phyloP scores from a whole-genome alignment of 2,113 vertebrate species.

The human region DNA sequence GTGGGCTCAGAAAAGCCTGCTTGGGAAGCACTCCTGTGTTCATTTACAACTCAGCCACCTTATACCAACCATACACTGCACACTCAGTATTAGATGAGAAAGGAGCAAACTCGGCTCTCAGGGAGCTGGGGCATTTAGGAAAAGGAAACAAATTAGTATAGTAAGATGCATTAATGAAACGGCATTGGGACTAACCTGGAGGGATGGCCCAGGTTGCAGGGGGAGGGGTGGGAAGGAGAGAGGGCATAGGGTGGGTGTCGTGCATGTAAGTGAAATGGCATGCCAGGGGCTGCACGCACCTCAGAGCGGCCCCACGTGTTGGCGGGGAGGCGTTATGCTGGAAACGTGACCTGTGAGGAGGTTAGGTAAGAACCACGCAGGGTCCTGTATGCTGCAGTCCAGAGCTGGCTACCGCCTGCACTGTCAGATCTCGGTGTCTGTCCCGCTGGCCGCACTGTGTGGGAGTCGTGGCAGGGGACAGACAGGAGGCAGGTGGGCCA shows the following conservation, averaged over 20 bases:
- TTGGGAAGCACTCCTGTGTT: not conserved
- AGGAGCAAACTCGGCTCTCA: not conserved
- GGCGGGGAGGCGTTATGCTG: not conserved
- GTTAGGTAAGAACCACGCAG: not conserved
- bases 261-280: not conserved
- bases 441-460: not conserved
- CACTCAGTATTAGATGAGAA: accelerated
- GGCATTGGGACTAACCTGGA: not conserved
- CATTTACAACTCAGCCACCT: not conserved
- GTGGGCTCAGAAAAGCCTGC: not conserved
- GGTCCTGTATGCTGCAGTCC: not conserved
- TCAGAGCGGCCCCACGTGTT: not conserved
- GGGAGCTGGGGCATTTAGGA: not conserved
- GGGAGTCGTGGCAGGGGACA: not conserved
- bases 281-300: no score
- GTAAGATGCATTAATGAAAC: no score
- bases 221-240: not conserved
- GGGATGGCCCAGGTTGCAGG: not conserved
- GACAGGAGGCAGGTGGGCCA: not conserved
- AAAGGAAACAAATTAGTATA: not conserved
- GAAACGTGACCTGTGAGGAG: accelerated
- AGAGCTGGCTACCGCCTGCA: not conserved
- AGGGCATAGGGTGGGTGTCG: not conserved
- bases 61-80: accelerated
- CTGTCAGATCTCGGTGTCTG: not conserved